Conservation (phyloP, 2,797 vertebrate genomes). For the Catostomus latipinnis region DNA sequence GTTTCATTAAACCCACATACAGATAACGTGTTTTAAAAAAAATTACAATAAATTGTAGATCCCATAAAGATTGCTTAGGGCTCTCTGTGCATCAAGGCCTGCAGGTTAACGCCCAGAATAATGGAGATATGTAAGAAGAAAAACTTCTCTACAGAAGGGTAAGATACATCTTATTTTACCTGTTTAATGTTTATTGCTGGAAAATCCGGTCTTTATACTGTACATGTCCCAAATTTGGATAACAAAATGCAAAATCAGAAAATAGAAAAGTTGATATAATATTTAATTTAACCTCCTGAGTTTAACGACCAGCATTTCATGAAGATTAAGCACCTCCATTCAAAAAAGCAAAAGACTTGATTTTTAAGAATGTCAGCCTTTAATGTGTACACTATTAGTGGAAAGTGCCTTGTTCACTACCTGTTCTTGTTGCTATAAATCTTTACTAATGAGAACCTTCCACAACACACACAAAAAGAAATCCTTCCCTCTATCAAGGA, state of each 20-base stretch:
- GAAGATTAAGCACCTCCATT: too few species aligned
- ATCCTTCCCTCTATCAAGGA: neutral
- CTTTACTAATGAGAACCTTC: conserved; percentile 11
- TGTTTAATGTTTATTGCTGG: too few species aligned
- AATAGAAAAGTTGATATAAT: too few species aligned
- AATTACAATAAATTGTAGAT: conserved; percentile 73
- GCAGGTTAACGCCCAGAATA: conserved; percentile 95
- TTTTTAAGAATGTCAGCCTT: neutral
- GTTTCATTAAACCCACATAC: too few species aligned
- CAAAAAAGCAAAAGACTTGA: too few species aligned
- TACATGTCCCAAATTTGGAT: too few species aligned
- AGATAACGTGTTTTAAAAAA: too few species aligned
- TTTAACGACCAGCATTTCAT: too few species aligned
- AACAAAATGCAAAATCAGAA: too few species aligned
- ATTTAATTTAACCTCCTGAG: too few species aligned
- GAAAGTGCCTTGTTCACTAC: neutral
- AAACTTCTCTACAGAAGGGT: conserved; percentile 95
- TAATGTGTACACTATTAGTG: neutral
- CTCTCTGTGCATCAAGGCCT: conserved; percentile 95
- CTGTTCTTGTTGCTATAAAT: neutral
- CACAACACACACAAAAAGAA: neutral
- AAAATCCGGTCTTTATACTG: too few species aligned
- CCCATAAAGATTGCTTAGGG: conserved; percentile 97
- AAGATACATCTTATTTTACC: conserved; percentile 54
- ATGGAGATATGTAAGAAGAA: conserved; percentile 99